Evolutionary conservation across 2,888 invertebrate genomes (phyloP).

Genomic region (Thyatira batis): DNA sequence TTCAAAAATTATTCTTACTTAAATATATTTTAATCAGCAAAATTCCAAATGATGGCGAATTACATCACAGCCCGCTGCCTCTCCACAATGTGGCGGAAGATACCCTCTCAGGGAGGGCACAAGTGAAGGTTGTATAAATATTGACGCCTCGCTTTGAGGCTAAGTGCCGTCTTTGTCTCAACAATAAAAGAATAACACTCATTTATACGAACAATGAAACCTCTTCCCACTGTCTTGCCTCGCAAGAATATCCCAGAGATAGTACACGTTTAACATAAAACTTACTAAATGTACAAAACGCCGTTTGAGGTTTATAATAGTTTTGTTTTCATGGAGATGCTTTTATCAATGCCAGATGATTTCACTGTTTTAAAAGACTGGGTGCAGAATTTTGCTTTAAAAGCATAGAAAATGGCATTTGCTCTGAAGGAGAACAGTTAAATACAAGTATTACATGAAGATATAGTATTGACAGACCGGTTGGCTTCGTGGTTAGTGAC

Average conservation of each 20-base stretch:
- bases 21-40: neutral
- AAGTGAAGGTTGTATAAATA: slow-evolving; percentile 74
- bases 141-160: slow-evolving; percentile 71
- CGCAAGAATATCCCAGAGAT: slow-evolving; percentile 25
- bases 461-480: too few species aligned
- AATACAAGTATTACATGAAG: too few species aligned
- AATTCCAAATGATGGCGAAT: slow-evolving; percentile 11
- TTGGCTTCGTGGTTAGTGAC: too few species aligned
- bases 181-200: slow-evolving; percentile 80
- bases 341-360: too few species aligned
- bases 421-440: too few species aligned
- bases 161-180: slow-evolving; percentile 76
- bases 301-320: neutral
- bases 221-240: slow-evolving; percentile 31
- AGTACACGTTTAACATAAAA: neutral
- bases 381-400: too few species aligned
- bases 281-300: neutral
- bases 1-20: too few species aligned
- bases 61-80: slow-evolving; percentile 19
- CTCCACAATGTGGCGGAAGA: slow-evolving; percentile 15
- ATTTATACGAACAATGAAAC: slow-evolving; percentile 72
- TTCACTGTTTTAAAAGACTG: too few species aligned
- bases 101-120: slow-evolving; percentile 43
- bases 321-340: too few species aligned
- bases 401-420: too few species aligned